phyloP scores from a whole-genome alignment of 2,888 invertebrate species.

The Muschampia plurimacula region DNA sequence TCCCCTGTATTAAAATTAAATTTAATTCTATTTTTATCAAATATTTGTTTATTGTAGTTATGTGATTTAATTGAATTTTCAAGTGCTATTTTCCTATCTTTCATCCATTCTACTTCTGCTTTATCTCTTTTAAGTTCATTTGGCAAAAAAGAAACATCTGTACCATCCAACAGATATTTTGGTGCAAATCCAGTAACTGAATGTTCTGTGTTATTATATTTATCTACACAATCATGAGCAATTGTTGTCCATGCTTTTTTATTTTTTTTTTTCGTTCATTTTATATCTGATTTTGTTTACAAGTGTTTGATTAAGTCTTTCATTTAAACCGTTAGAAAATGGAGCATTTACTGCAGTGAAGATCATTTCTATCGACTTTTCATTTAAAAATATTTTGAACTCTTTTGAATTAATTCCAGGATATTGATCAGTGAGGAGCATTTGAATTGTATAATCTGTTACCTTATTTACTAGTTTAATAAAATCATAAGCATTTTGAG shows the following conservation, averaged over 20 bases:
- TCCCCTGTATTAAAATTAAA: not conserved
- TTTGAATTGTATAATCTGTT: not conserved
- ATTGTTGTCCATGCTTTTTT: conserved; percentile 4
- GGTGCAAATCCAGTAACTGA: conserved; percentile 4
- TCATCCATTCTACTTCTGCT: not conserved
- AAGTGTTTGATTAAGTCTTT: not conserved
- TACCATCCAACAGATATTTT: not conserved
- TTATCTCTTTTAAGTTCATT: not conserved
- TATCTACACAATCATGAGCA: conserved; percentile 44
- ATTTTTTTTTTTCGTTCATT: not conserved
- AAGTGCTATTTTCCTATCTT: not conserved
- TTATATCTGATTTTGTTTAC: conserved; percentile 9
- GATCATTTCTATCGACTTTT: not conserved
- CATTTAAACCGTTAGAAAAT: no score
- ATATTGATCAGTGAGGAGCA: not conserved
- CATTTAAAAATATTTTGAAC: not conserved
- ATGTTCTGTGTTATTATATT: not conserved
- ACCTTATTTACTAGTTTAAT: not conserved
- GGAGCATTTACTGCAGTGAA: not conserved
- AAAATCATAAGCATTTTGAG: not conserved
- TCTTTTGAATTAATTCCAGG: conserved; percentile 2
- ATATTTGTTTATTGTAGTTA: not conserved
- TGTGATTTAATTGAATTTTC: conserved; percentile 4
- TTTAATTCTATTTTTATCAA: not conserved
- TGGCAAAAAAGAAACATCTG: not conserved